A percentile compares a stretch with the other conserved stretches of the same genome.
Conservation (phyloP, 2,113 vertebrate genomes). For the Eptesicus fuscus region DNA sequence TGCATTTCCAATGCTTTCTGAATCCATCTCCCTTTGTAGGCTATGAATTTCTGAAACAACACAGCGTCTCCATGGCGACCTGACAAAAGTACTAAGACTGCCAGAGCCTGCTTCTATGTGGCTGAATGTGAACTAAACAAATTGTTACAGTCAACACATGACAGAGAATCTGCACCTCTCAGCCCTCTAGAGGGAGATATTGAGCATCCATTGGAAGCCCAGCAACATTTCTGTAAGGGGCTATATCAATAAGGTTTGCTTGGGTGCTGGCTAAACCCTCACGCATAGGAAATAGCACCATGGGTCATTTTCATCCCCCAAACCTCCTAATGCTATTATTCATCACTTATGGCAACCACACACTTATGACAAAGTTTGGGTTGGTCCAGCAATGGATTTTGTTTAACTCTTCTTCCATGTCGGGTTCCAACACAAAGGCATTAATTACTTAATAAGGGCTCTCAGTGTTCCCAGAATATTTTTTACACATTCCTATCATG, state of each 20-base stretch:
- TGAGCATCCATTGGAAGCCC: constrained; percentile 9
- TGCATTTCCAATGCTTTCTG: background rate
- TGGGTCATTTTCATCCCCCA: background rate
- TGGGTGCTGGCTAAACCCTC: background rate
- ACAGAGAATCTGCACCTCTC: background rate
- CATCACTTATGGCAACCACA: background rate
- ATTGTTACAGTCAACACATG: background rate
- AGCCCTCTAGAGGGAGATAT: constrained; percentile 48
- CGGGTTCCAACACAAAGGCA: background rate
- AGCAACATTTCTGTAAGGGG: background rate
- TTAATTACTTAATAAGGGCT: background rate
- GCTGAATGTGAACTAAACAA: background rate
- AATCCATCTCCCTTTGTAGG: background rate
- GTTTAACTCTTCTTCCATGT: background rate
- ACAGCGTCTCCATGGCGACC: constrained; percentile 45
- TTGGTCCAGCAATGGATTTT: background rate
- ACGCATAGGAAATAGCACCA: background rate
- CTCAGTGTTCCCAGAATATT: background rate
- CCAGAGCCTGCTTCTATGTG: background rate
- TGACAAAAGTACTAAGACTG: constrained; percentile 42
- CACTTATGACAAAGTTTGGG: background rate
- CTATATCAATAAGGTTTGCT: background rate
- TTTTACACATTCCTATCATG: background rate
- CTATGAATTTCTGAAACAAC: constrained; percentile 48
- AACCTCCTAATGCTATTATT: background rate